phyloP scores from a whole-genome alignment of 1,140 invertebrate species.

The Camponotus pennsylvanicus region DNA sequence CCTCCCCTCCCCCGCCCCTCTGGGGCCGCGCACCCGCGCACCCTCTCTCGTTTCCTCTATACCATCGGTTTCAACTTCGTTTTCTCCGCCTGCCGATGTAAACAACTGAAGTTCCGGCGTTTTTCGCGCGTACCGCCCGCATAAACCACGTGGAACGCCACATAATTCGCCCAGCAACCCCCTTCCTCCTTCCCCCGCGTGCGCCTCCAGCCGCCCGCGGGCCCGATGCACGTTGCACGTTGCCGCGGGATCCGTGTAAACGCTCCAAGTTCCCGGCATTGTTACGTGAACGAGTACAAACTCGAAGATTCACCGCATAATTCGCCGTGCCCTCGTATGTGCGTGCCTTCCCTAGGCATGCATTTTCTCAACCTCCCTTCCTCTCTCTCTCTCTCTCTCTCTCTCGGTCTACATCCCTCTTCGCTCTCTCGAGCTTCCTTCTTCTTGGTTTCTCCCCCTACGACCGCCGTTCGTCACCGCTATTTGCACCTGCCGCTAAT shows the following conservation, averaged over 20 bases:
- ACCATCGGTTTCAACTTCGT: slow-evolving; percentile 24
- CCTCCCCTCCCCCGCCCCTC: neutral
- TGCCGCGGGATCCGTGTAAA: slow-evolving; percentile 58
- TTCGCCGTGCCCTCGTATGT: slow-evolving; percentile 29
- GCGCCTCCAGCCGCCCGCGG: slow-evolving; percentile 29
- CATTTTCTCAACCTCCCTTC: slow-evolving; percentile 37
- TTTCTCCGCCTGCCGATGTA: slow-evolving; percentile 39
- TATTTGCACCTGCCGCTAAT: slow-evolving; percentile 33
- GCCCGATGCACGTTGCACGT: slow-evolving; percentile 46
- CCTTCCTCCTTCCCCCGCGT: neutral
- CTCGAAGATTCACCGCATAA: slow-evolving; percentile 62
- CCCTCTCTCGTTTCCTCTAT: slow-evolving; percentile 54
- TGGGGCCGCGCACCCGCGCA: neutral
- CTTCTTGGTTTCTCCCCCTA: neutral
- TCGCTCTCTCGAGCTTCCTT: neutral
- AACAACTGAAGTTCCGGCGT: slow-evolving; percentile 57
- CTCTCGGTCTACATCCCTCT: neutral
- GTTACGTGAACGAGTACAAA: slow-evolving; percentile 58
- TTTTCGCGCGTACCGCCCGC: slow-evolving; percentile 53
- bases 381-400: neutral
- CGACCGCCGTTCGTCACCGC: slow-evolving; percentile 22
- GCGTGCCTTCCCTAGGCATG: slow-evolving; percentile 58
- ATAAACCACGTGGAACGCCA: slow-evolving; percentile 61
- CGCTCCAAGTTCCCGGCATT: slow-evolving; percentile 61
- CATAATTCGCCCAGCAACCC: slow-evolving; percentile 39